These are phyloP conservation scores for Melanostoma mellinum DNA, from an alignment of 2,888 invertebrate species.

Conservation along the genomic window DNA sequence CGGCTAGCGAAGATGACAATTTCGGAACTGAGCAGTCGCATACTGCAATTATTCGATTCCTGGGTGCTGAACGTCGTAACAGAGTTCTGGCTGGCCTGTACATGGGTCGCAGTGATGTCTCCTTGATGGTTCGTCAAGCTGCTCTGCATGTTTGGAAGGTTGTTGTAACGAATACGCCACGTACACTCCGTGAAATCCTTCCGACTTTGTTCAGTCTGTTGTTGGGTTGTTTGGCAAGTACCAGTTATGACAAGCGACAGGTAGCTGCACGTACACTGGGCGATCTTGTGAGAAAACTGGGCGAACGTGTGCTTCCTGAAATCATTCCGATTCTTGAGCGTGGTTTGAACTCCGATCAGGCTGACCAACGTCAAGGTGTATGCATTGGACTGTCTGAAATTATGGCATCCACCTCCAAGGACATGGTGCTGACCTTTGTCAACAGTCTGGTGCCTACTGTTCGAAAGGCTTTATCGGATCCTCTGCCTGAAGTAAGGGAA, in stretches of 20 bases:
- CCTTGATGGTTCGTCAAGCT: conserved; percentile 97
- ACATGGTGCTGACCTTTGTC: conserved; percentile 95
- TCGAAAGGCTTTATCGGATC: conserved; percentile 96
- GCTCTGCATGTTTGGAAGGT: conserved; percentile 99
- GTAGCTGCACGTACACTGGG: conserved; percentile 98
- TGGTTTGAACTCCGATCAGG: conserved; percentile 93
- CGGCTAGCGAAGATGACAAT: conserved; percentile 98
- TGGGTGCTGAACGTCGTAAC: conserved; percentile 95
- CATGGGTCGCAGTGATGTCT: conserved; percentile 98
- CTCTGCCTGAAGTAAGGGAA: conserved; percentile 93
- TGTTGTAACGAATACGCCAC: conserved; percentile 98
- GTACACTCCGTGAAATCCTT: conserved; percentile 97
- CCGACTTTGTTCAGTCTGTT: conserved; percentile 96
- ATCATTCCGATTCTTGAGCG: conserved; percentile 98
- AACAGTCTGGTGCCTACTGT: conserved; percentile 96
- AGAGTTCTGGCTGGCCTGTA: conserved; percentile 96
- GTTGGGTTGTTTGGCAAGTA: conserved; percentile 96
- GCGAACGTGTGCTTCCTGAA: conserved; percentile 98
- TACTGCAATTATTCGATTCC: conserved; percentile 92
- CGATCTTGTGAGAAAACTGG: conserved; percentile 97
- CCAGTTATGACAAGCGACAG: conserved; percentile 97
- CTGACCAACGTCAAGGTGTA: conserved; percentile 98
- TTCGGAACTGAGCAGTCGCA: conserved; percentile 99
- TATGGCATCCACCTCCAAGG: conserved; percentile 97
- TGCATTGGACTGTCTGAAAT: conserved; percentile 99